These are phyloP conservation scores for Auanema sp. DNA, from an alignment of 2,888 invertebrate genomes.

Conservation along the genomic window DNA sequence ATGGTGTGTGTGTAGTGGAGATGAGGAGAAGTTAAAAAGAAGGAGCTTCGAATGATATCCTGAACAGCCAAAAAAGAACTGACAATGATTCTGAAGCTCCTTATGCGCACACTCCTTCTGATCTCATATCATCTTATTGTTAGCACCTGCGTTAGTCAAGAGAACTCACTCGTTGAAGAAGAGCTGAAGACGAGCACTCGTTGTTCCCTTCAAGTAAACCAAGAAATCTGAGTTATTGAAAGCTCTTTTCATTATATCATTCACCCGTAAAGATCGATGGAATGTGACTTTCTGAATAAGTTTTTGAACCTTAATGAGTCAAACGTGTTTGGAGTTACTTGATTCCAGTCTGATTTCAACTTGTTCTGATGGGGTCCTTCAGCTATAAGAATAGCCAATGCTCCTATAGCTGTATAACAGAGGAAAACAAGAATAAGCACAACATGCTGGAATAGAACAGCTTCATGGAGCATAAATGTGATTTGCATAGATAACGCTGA, in stretches of 20 bases:
- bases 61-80: no score
- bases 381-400: conserved; percentile 41
- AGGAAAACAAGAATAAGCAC: conserved; percentile 47
- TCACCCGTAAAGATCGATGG: conserved; percentile 36
- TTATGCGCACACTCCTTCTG: no score
- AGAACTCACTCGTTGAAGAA: no score
- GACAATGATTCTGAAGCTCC: no score
- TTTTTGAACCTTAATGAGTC: not conserved
- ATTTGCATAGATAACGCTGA: not conserved
- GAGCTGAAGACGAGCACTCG: conserved; percentile 25
- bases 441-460: conserved; percentile 35
- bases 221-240: conserved; percentile 51
- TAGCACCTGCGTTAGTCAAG: no score
- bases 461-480: not conserved
- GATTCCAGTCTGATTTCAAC: conserved; percentile 31
- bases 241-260: conserved; percentile 40
- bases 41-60: no score
- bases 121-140: no score
- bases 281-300: conserved; percentile 29
- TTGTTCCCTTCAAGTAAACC: conserved; percentile 46
- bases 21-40: no score
- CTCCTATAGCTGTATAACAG: conserved; percentile 42
- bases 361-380: conserved; percentile 43
- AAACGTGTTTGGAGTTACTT: conserved; percentile 7
- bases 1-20: no score